These are phyloP conservation scores for Zaprionus lineosus DNA, from an alignment of 2,888 invertebrate species.

Conservation along the genomic window DNA sequence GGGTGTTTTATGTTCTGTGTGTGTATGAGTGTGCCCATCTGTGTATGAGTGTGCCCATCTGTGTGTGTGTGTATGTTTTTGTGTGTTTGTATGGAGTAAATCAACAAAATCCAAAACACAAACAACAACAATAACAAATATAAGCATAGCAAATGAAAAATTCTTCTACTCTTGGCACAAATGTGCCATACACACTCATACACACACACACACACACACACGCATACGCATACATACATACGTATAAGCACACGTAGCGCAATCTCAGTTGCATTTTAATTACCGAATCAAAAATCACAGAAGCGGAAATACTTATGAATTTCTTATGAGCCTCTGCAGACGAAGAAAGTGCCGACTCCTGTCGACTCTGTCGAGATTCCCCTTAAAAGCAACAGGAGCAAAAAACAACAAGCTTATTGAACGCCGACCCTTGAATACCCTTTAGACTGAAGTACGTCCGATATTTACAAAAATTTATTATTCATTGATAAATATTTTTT, in stretches of 20 bases:
- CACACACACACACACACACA: constrained; percentile 11
- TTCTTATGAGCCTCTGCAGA: constrained; percentile 77
- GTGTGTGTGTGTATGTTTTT: background rate
- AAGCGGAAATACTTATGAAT: constrained; percentile 82
- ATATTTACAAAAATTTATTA: no score
- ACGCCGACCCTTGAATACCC: background rate
- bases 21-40: background rate
- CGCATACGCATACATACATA: constrained; percentile 8
- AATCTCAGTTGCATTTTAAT: constrained; percentile 81
- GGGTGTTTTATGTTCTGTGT: no score
- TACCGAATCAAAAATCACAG: constrained; percentile 80
- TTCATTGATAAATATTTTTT: no score
- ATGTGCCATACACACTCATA: constrained; percentile 21
- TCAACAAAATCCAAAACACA: constrained; percentile 53
- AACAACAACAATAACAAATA: constrained; percentile 51
- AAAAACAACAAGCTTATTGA: background rate
- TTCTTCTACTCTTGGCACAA: constrained; percentile 42
- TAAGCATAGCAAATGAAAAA: constrained; percentile 49
- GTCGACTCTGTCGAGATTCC: constrained; percentile 31
- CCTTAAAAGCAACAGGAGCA: constrained; percentile 38
- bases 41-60: constrained; percentile 1
- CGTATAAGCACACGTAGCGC: constrained; percentile 23
- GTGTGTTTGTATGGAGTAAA: constrained; percentile 36
- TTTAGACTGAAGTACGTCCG: no score
- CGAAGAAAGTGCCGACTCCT: constrained; percentile 54